Conservation (phyloP, 2,797 vertebrate species). For the Sebastolobus altivelis region DNA sequence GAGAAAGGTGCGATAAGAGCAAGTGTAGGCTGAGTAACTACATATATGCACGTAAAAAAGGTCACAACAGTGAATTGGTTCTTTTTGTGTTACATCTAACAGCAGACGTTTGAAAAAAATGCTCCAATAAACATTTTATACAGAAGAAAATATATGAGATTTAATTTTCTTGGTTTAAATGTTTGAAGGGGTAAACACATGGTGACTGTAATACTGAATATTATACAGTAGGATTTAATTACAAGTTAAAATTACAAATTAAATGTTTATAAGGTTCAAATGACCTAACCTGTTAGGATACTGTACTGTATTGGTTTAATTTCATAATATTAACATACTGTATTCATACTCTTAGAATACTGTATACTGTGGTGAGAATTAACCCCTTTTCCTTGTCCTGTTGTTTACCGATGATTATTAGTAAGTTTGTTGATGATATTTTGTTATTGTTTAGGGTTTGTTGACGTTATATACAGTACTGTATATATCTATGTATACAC, state of each 20-base stretch:
- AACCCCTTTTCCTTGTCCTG: background rate
- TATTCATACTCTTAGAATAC: background rate
- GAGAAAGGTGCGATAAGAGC: conserved; percentile 10
- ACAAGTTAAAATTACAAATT: background rate
- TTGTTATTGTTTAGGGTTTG: background rate
- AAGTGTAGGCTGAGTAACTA: conserved; percentile 28
- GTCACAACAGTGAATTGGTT: background rate
- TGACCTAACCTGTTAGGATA: background rate
- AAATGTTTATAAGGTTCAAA: background rate
- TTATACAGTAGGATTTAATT: background rate
- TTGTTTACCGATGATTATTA: background rate
- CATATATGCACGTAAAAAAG: conserved; percentile 8
- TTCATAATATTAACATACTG: background rate
- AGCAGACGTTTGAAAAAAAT: background rate
- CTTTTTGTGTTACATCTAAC: background rate
- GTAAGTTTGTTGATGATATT: background rate
- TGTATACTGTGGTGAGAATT: background rate
- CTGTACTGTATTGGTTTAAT: background rate
- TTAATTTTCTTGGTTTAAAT: background rate
- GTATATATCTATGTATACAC: too few species aligned
- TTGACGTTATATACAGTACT: background rate
- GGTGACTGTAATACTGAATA: conserved; percentile 7
- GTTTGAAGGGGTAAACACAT: background rate
- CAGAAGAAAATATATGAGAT: background rate
- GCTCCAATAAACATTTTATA: background rate